These are phyloP conservation scores for Triplophysa rosa DNA, from an alignment of 2,113 vertebrate genomes.

Conservation along the genomic window DNA sequence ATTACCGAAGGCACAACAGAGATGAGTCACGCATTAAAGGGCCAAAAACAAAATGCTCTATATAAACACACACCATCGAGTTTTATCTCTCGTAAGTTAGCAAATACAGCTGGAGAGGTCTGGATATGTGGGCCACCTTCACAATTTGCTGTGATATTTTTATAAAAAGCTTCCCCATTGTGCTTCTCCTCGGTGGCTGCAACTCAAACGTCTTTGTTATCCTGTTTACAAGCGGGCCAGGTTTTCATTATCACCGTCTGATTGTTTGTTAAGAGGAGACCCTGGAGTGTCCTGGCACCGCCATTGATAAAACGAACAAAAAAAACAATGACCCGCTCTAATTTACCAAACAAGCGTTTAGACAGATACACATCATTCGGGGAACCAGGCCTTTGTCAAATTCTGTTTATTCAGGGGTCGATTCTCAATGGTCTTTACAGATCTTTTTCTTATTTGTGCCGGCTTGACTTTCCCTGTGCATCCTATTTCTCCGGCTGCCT, in stretches of 20 bases:
- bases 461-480: conserved; percentile 20
- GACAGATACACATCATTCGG: conserved; percentile 8
- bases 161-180: not conserved
- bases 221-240: conserved; percentile 32
- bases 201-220: conserved; percentile 31
- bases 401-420: conserved; percentile 38
- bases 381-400: conserved; percentile 41
- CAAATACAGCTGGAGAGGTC: not conserved
- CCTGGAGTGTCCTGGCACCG: conserved; percentile 19
- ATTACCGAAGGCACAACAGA: conserved; percentile 20
- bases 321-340: conserved; percentile 44
- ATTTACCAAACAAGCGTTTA: conserved; percentile 42
- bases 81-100: conserved; percentile 5
- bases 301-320: conserved; percentile 34
- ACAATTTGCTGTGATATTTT: not conserved
- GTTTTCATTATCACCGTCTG: conserved; percentile 39
- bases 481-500: conserved; percentile 23
- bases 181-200: not conserved
- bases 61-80: too few species aligned
- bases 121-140: not conserved
- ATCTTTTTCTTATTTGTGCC: conserved; percentile 18
- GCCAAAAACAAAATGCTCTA: not conserved
- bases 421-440: conserved; percentile 39
- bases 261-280: conserved; percentile 40
- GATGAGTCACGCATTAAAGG: not conserved